phyloP scores from a whole-genome alignment of 2,113 vertebrate species.

The Hassar affinis region DNA sequence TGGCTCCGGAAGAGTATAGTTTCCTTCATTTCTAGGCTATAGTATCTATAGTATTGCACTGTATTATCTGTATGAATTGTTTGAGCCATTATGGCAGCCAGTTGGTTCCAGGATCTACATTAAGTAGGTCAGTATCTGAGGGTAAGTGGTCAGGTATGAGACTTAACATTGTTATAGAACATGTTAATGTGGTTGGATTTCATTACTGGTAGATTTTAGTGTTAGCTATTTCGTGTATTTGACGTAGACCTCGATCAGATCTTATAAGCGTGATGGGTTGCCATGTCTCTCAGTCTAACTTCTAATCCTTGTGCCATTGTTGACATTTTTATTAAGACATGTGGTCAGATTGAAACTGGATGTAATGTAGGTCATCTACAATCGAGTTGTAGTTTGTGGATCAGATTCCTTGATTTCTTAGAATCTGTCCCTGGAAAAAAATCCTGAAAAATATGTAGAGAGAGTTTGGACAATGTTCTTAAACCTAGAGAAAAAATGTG shows the following conservation, averaged over 20 bases:
- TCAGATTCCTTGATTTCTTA: neutral
- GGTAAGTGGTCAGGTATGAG: neutral
- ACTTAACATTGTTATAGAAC: neutral
- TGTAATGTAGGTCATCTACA: too few relatives aligned
- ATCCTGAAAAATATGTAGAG: neutral
- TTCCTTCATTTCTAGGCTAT: neutral
- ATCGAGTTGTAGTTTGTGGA: neutral
- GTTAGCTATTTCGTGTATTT: neutral
- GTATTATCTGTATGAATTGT: too few relatives aligned
- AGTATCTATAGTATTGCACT: too few relatives aligned
- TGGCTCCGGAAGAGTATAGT: slow-evolving; percentile 49
- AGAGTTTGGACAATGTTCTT: too few relatives aligned
- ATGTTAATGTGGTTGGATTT: neutral
- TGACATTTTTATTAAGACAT: neutral
- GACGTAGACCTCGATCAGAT: too few relatives aligned
- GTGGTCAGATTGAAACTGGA: too few relatives aligned
- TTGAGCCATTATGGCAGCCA: slow-evolving; percentile 63
- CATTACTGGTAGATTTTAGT: neutral
- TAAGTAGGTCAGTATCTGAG: neutral
- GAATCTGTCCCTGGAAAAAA: too few relatives aligned
- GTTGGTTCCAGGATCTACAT: too few relatives aligned
- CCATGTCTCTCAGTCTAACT: neutral
- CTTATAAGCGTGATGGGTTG: too few relatives aligned
- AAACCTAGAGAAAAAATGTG: too few relatives aligned
- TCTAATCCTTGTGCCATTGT: neutral